Base-by-base conservation (phyloP, 2,113 vertebrate species). In the Choloepus hoffmanni region DNA sequence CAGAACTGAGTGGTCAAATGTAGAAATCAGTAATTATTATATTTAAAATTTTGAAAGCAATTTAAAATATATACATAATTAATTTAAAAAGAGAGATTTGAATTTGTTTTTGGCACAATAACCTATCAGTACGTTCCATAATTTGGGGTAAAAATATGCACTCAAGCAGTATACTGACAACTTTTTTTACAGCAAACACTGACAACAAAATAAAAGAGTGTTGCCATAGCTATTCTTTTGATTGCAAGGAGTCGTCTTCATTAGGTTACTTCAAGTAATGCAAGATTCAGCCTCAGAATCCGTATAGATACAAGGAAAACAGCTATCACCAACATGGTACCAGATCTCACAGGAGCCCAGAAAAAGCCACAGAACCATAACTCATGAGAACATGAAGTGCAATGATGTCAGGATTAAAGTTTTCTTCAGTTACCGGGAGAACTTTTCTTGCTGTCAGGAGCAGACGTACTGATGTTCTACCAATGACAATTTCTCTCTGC, bases 61-160 rank as follows among this genome's bases (percentile, higher is more conserved):
- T 58, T 93, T 68, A 73, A 96, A 90, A 88, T 53, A 30, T 5
- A 68, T 58, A 53, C 50, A 85, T 90, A n/a, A 68, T 36, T n/a
- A 26, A 63, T 85, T 83, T 21, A 26, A 30, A 50, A 18, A 24
- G 45, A 33, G 15, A 68, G 4, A 40, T 58, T 76, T 86, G 3
- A 9, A 78, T 82, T 53, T 93, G 9, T 55, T 82, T 85, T 77
- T 82, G 16, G 26, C 45, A 79, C 9, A 40, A 16, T 60, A 40
- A 77, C 3, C 5, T 82, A n/a, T 15, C 62, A 23, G 3, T 18
- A 40, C 18, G 58, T 36, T 78, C 24, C 16, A 89, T 50, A 50
- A 70, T 67, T 45, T 24, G 1, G n/a, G 7, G 24, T 53, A 81
- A 83, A 84, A 33, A 74, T 45, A 45, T 18, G 12, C 9, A 45